Base-by-base conservation (phyloP, 2,888 invertebrate genomes). In the Emesis russula region DNA sequence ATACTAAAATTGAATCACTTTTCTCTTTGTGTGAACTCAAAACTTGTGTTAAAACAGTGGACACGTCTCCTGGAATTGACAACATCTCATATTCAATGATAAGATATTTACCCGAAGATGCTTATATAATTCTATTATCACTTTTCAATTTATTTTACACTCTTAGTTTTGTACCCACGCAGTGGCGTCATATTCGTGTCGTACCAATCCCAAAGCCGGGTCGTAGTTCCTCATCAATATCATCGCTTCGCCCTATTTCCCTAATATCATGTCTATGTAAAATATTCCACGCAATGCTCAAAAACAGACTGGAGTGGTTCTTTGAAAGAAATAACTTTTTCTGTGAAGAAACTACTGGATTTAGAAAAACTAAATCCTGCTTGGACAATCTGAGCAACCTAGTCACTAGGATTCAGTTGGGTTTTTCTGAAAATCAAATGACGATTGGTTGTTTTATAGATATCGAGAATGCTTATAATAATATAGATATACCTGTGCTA, bases 361-460 rank as follows among this genome's bases (percentile, higher is more conserved):
- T 92, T 41, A 85, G 87, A 41, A 92, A 80, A 77, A 73, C 68
- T 4, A 73, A 53, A 44, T 91, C 91, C 7, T 84, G 78, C 25
- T 48, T 84, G 6, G 89, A 90, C 66, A 85, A 66, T 79, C 38
- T 89, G 48, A 41, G 68, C 88, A 81, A 2, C 25, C 11, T 78
- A 9, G n/a, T 74, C 13, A 73, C 77, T 18, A n/a, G 48, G 31
- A 77, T 85, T 31, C 76, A 81, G 71, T 70, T 71, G 6, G 81
- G 76, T 13, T 88, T 90, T 73, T 63, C 77, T 38, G 88, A 87
- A 38, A 79, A 84, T 36, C 0, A 25, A 15, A 3, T 48, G 6
- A 89, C 90, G 3, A 18, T 88, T 1, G 84, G 63, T 7, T 89
- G 90, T 75, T 92, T 92, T 84, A 73, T 90, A 25, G 89, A 92